Conservation (phyloP, 2,888 invertebrate genomes). For the Lasioglossum vierecki region DNA sequence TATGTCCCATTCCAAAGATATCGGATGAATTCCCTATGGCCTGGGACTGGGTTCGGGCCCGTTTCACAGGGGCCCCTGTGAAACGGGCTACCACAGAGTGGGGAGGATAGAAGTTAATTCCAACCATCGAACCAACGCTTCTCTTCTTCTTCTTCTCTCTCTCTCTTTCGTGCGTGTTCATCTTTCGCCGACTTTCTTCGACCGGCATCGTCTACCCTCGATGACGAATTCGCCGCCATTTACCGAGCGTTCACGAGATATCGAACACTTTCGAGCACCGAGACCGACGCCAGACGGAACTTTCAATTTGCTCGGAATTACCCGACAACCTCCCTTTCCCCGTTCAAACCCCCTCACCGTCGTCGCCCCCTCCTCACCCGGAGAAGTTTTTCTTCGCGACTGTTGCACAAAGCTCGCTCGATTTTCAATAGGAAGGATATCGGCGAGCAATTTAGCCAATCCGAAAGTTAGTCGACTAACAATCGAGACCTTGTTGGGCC, state of each 20-base stretch:
- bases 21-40: constrained; percentile 75
- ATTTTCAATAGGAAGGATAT: background rate
- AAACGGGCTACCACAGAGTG: background rate
- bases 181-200: constrained; percentile 17
- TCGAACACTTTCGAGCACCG: background rate
- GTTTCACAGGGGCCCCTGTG: background rate
- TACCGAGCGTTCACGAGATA: constrained; percentile 29
- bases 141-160: background rate
- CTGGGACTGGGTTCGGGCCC: constrained; percentile 23
- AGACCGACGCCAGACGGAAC: background rate
- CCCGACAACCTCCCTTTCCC: background rate
- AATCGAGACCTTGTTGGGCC: background rate
- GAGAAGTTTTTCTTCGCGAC: background rate
- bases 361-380: background rate
- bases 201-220: background rate
- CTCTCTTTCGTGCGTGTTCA: background rate
- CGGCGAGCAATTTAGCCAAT: background rate
- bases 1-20: constrained; percentile 83
- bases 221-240: constrained; percentile 66
- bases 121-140: background rate
- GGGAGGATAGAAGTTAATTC: background rate
- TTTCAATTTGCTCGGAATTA: constrained; percentile 21
- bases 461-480: background rate
- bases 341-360: background rate
- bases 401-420: background rate